These are phyloP conservation scores for Camelus bactrianus DNA, from an alignment of 2,113 vertebrate species.

Conservation along the genomic window DNA sequence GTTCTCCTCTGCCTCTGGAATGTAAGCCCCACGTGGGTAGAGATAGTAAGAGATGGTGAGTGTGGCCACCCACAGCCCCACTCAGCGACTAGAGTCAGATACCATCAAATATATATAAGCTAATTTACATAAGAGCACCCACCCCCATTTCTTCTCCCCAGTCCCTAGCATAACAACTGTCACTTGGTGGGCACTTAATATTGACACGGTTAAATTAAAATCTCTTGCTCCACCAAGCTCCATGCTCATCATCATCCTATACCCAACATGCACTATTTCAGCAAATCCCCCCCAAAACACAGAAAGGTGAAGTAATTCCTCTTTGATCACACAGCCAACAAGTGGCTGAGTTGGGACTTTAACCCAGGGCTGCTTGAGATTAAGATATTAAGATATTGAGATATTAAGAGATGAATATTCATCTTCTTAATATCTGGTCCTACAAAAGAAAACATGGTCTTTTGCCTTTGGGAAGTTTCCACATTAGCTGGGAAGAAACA, in stretches of 20 bases:
- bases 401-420: background rate
- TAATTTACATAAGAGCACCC: background rate
- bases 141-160: background rate
- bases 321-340: background rate
- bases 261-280: background rate
- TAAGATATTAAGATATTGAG: no score
- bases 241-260: background rate
- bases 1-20: background rate
- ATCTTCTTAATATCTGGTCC: conserved; percentile 3
- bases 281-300: background rate
- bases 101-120: background rate
- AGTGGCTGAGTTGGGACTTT: conserved; percentile 36
- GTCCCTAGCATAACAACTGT: background rate
- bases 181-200: background rate
- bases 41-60: background rate
- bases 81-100: background rate
- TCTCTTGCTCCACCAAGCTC: background rate
- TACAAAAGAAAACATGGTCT: background rate
- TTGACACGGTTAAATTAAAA: background rate
- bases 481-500: background rate
- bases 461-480: conserved; percentile 26
- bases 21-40: background rate
- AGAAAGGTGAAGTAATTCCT: conserved; percentile 3
- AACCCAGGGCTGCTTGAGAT: background rate
- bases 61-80: background rate